A percentile compares a stretch with the other conserved stretches of the same genome.
phyloP scores from a whole-genome alignment of 1,140 invertebrate species.

The Tyrophagus putrescentiae region DNA sequence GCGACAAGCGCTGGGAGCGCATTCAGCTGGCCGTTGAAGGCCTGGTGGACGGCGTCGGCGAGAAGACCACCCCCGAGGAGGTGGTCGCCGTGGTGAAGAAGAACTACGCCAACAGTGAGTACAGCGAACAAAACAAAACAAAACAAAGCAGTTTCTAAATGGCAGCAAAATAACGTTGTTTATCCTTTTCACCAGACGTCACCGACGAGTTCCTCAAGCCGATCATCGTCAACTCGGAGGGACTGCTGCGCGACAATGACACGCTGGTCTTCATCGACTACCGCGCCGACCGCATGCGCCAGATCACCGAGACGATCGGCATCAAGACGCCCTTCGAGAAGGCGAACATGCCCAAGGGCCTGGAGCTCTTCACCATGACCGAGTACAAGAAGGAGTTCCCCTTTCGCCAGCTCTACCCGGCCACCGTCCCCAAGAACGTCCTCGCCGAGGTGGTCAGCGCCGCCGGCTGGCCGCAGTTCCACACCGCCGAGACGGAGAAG shows the following conservation, averaged over 20 bases:
- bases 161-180: not conserved
- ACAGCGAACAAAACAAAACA: no score
- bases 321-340: slow-evolving; percentile 33
- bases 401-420: slow-evolving; percentile 36
- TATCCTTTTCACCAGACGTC: slow-evolving; percentile 11
- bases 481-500: slow-evolving; percentile 40
- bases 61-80: slow-evolving; percentile 28
- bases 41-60: slow-evolving; percentile 35
- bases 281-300: slow-evolving; percentile 37
- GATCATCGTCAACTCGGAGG: slow-evolving; percentile 34
- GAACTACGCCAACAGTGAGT: slow-evolving; percentile 22
- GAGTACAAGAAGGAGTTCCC: slow-evolving; percentile 39
- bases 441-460: slow-evolving; percentile 35
- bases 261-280: slow-evolving; percentile 39
- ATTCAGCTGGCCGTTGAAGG: slow-evolving; percentile 39
- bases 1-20: slow-evolving; percentile 38
- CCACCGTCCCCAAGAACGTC: slow-evolving; percentile 35
- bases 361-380: slow-evolving; percentile 34
- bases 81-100: slow-evolving; percentile 30
- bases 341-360: slow-evolving; percentile 28
- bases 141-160: no score
- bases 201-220: slow-evolving; percentile 41
- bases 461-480: slow-evolving; percentile 34
- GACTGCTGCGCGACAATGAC: slow-evolving; percentile 34
- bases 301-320: slow-evolving; percentile 36